Percentiles rank a stretch among this genome's conserved stretches.
Conservation (phyloP, 2,113 vertebrate species). For the Sorex araneus region DNA sequence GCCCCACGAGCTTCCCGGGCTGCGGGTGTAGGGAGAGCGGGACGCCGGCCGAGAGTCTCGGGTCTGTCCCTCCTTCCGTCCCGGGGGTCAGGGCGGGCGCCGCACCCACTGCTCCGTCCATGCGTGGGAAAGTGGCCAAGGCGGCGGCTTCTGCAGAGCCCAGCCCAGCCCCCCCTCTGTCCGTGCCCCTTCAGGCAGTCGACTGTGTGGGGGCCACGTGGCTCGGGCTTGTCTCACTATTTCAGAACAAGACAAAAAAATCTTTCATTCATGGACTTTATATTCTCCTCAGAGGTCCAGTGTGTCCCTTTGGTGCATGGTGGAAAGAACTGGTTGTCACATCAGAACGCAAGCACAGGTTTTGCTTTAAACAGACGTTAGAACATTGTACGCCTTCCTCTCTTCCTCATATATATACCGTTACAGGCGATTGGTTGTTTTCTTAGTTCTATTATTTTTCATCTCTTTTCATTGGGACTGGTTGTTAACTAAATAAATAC, state of each 20-base stretch:
- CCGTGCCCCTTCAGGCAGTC: background rate
- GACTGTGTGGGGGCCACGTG: too few species aligned
- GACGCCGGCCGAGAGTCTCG: too few species aligned
- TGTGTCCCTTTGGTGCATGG: background rate
- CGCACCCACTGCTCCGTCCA: background rate
- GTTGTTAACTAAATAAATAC: slow-evolving; percentile 67
- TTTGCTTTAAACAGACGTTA: slow-evolving; percentile 4
- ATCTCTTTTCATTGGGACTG: slow-evolving; percentile 65
- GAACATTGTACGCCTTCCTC: background rate
- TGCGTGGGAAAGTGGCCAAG: background rate
- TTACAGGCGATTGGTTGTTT: slow-evolving; percentile 34
- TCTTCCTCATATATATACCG: slow-evolving; percentile 43
- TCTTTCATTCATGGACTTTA: background rate
- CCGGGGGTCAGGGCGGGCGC: background rate
- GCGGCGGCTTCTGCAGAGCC: background rate
- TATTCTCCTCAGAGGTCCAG: background rate
- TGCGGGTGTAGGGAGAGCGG: background rate
- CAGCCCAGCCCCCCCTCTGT: background rate
- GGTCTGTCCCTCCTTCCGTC: background rate
- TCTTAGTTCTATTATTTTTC: slow-evolving; percentile 48
- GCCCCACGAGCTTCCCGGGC: background rate
- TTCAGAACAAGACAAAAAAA: background rate
- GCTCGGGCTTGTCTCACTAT: background rate
- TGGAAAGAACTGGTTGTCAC: slow-evolving; percentile 5
- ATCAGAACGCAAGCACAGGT: background rate